Conservation (phyloP, 2,113 vertebrate species). For the Laticauda colubrina region DNA sequence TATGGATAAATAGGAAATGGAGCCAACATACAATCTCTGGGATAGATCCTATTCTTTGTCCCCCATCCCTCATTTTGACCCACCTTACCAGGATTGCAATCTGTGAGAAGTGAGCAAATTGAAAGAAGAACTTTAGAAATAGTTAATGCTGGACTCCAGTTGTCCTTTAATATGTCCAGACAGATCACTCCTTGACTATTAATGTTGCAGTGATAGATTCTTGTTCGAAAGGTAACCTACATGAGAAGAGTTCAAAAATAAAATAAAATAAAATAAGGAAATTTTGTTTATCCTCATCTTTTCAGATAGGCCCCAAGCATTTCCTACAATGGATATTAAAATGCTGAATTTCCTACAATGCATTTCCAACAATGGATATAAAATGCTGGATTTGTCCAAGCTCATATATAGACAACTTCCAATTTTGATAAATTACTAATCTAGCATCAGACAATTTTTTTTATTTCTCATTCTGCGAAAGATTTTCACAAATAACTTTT, state of each 20-base stretch:
- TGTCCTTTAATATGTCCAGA: conserved; percentile 90
- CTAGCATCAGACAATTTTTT: not conserved
- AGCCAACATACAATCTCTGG: too few relatives aligned
- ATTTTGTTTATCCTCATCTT: not conserved
- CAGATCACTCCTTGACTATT: conserved; percentile 93
- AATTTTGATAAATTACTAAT: not conserved
- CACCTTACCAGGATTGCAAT: conserved; percentile 92
- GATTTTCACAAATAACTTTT: not conserved
- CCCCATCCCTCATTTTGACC: not conserved
- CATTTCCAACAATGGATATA: not conserved
- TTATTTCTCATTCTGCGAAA: not conserved
- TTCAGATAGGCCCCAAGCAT: conserved; percentile 1
- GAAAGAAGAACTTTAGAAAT: conserved; percentile 96
- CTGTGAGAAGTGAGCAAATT: conserved; percentile 96
- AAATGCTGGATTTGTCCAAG: not conserved
- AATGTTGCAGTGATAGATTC: conserved; percentile 92
- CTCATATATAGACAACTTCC: not conserved
- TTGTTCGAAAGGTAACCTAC: conserved; percentile 88
- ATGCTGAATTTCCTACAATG: not conserved
- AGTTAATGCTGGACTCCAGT: conserved; percentile 93
- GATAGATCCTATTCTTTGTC: not conserved
- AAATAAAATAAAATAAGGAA: not conserved
- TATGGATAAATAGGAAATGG: not conserved
- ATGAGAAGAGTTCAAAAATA: conserved; percentile 23
- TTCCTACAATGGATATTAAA: conserved; percentile 1